phyloP scores from a whole-genome alignment of 1,140 invertebrate species.

The Atopsyche davidsoni region DNA sequence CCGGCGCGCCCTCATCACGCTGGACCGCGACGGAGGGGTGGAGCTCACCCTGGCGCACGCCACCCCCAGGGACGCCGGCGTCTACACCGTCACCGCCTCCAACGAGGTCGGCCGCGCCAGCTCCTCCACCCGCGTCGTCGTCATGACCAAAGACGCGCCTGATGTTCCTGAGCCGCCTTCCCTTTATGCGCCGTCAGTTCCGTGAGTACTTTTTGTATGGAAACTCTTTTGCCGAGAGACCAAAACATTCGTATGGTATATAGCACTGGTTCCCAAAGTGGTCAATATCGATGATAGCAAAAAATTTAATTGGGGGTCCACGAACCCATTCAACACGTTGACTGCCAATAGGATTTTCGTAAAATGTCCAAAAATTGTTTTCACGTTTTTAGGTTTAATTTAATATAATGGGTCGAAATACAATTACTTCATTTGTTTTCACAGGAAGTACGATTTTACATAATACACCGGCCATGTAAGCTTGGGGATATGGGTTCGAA shows the following conservation, averaged over 20 bases:
- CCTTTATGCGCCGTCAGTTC: constrained; percentile 50
- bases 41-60: constrained; percentile 64
- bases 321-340: too few species aligned
- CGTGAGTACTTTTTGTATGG: constrained; percentile 55
- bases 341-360: too few species aligned
- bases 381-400: too few species aligned
- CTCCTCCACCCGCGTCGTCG: constrained; percentile 62
- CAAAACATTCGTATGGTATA: background rate
- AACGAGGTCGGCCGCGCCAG: constrained; percentile 80
- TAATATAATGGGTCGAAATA: too few species aligned
- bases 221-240: background rate
- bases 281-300: too few species aligned
- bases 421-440: too few species aligned
- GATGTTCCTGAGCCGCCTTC: constrained; percentile 39
- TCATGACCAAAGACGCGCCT: constrained; percentile 42
- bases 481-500: too few species aligned
- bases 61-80: constrained; percentile 66
- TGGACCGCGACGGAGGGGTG: constrained; percentile 72
- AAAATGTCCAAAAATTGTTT: too few species aligned
- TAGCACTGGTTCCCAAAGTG: too few species aligned
- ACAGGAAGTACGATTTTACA: too few species aligned
- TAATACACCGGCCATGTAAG: too few species aligned
- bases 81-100: constrained; percentile 80
- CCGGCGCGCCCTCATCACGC: constrained; percentile 61
- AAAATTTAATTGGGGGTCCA: too few species aligned